Percentiles rank a stretch among this genome's conserved stretches.
These are phyloP conservation scores for Sphecodes monilicornis DNA, from an alignment of 2,888 invertebrate species.

Conservation along the genomic window DNA sequence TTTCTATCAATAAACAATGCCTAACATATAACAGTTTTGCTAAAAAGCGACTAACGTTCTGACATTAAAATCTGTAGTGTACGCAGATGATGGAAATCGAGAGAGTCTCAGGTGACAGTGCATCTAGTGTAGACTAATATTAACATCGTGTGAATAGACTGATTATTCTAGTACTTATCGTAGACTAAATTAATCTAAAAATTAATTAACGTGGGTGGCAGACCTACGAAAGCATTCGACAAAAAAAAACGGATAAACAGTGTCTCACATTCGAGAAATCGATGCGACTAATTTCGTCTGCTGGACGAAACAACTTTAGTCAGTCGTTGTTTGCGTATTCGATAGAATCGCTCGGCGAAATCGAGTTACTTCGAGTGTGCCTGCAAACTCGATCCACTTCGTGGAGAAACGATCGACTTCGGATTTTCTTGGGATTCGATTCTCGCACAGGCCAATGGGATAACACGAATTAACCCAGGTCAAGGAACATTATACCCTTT, in stretches of 20 bases:
- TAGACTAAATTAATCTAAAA: not conserved
- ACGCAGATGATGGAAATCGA: not conserved
- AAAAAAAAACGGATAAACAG: not conserved
- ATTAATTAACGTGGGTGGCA: not conserved
- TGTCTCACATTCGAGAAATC: slow-evolving; percentile 45
- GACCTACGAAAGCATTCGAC: not conserved
- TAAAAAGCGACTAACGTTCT: not conserved
- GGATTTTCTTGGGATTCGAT: slow-evolving; percentile 15
- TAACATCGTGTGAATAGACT: not conserved
- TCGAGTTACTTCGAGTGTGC: slow-evolving; percentile 8
- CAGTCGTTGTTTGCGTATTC: not conserved
- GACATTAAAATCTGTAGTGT: not conserved
- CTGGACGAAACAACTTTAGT: not conserved
- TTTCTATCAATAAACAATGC: not conserved
- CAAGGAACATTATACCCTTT: not conserved
- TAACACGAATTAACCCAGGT: not conserved
- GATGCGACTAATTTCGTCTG: not conserved
- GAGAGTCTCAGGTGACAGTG: not conserved
- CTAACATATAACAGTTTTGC: not conserved
- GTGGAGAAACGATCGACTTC: slow-evolving; percentile 6
- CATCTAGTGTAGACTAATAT: not conserved
- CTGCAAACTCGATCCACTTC: not conserved
- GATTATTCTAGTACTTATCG: not conserved
- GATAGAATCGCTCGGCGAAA: not conserved
- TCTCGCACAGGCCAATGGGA: not conserved